Percentiles rank a stretch among this genome's conserved stretches.
Evolutionary conservation across 1,140 invertebrate species (phyloP).

Genomic region (Galleria mellonella): DNA sequence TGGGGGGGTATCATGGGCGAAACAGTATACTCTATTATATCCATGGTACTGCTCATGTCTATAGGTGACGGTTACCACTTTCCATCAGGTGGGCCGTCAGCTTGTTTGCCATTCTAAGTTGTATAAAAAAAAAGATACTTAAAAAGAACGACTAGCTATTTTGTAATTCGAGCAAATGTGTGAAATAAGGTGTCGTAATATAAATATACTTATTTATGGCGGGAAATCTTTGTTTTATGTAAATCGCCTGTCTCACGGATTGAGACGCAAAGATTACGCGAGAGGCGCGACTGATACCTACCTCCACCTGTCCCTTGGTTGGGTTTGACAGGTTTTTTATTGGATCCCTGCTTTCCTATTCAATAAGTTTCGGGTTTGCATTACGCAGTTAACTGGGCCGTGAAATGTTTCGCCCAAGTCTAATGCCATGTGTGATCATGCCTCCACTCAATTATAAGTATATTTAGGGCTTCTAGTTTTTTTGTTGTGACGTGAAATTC

Average conservation of each 20-base stretch:
- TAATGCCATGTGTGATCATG: constrained; percentile 19
- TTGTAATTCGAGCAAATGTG: no score
- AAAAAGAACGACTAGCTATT: no score
- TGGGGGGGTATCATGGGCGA: no score
- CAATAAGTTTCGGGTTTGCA: constrained; percentile 47
- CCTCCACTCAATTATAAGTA: constrained; percentile 30
- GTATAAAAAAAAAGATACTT: no score
- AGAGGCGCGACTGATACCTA: neutral
- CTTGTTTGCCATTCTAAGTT: no score
- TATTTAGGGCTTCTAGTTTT: constrained; percentile 2
- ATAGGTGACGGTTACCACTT: no score
- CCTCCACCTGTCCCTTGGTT: constrained; percentile 36
- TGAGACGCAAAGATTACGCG: constrained; percentile 8
- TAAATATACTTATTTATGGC: neutral
- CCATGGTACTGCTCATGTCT: no score
- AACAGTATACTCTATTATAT: no score
- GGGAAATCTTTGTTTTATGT: no score
- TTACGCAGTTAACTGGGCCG: constrained; percentile 44
- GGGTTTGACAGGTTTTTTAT: constrained; percentile 58
- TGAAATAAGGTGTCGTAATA: no score
- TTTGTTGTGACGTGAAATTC: no score
- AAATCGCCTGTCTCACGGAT: neutral
- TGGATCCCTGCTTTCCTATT: constrained; percentile 48
- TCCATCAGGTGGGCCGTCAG: no score
- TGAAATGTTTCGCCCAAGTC: constrained; percentile 38